Conservation (phyloP, 2,113 vertebrate species). For the Nesogale talazaci region DNA sequence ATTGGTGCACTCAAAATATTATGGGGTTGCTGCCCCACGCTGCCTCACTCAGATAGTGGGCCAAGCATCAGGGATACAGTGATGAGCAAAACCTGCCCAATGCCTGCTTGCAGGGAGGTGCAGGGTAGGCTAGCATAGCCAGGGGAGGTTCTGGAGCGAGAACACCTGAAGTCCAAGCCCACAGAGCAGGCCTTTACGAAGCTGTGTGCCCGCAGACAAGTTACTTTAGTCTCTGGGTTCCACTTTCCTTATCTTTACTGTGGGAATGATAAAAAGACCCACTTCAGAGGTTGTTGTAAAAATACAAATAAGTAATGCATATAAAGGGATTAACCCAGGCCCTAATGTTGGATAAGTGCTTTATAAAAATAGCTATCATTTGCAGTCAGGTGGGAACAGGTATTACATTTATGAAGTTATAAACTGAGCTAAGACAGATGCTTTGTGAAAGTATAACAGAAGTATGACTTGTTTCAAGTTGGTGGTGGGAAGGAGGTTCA, state of each 20-base stretch:
- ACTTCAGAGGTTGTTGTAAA: background rate
- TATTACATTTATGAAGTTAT: background rate
- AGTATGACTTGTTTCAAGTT: background rate
- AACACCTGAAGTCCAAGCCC: background rate
- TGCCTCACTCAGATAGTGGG: background rate
- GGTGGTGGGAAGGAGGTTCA: background rate
- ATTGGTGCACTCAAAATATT: too few species aligned
- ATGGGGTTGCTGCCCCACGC: accelerated
- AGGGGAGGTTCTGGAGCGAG: background rate
- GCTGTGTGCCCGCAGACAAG: background rate
- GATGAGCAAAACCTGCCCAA: background rate
- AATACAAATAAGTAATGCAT: background rate
- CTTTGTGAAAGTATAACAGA: background rate
- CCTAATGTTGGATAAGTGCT: background rate
- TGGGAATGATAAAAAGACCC: background rate
- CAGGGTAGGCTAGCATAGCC: background rate
- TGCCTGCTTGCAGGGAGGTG: background rate
- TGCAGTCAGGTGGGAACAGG: background rate
- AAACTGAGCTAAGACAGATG: background rate
- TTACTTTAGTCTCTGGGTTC: background rate
- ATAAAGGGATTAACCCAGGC: background rate
- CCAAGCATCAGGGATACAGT: background rate
- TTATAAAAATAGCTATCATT: background rate
- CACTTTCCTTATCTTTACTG: background rate
- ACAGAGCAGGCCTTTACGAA: background rate